Conservation (phyloP, 2,113 vertebrate species). For the Hemiscyllium ocellatum region DNA sequence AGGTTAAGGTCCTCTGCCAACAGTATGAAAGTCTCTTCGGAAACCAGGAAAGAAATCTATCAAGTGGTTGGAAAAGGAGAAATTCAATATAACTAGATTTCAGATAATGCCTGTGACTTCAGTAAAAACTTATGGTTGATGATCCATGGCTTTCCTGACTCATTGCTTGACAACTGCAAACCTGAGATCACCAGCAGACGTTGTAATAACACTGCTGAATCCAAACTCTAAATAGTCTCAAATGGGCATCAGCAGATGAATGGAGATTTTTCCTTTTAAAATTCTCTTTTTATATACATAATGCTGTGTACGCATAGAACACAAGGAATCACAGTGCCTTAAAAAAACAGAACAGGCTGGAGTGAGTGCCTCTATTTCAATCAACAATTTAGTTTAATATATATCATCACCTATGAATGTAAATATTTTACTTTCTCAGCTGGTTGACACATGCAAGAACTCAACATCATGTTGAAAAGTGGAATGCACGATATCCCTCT, state of each 20-base stretch:
- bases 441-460: background rate
- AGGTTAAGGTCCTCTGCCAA: background rate
- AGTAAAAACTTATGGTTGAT: background rate
- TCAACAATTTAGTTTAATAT: constrained; percentile 21
- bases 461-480: background rate
- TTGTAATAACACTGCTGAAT: background rate
- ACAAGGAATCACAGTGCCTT: background rate
- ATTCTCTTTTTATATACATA: background rate
- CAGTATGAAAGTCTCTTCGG: background rate
- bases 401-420: background rate
- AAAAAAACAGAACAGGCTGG: background rate
- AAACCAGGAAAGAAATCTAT: background rate
- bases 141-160: background rate
- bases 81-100: background rate
- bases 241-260: background rate
- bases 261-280: background rate
- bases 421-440: background rate
- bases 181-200: background rate
- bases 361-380: background rate
- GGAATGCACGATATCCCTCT: background rate
- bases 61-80: background rate
- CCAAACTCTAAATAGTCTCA: background rate
- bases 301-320: background rate
- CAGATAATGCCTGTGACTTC: background rate
- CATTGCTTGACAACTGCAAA: background rate